A percentile compares a stretch with the other conserved stretches of the same genome.
These are phyloP conservation scores for Tiliqua scincoides DNA, from an alignment of 2,113 vertebrate genomes.

Conservation along the genomic window DNA sequence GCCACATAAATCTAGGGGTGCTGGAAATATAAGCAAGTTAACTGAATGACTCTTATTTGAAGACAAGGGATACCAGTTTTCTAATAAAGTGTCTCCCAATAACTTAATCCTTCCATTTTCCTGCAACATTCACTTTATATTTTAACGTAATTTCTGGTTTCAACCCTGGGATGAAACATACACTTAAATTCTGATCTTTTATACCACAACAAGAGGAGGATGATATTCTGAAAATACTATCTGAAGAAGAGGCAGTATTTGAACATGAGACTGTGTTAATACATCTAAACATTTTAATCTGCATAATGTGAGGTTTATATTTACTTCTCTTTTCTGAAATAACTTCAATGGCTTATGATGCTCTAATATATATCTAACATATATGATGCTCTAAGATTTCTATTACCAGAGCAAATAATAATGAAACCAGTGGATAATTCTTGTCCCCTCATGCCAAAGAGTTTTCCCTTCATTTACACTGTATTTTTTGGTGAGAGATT, in stretches of 20 bases:
- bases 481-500: neutral
- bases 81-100: neutral
- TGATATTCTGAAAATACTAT: neutral
- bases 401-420: neutral
- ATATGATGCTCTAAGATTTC: no score
- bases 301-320: no score
- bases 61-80: neutral
- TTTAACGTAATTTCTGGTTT: neutral
- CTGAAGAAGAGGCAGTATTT: neutral
- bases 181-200: neutral
- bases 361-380: neutral
- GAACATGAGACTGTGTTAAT: neutral
- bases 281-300: neutral
- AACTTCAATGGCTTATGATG: neutral
- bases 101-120: neutral
- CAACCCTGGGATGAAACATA: neutral
- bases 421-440: neutral
- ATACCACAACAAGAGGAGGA: neutral
- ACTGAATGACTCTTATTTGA: neutral
- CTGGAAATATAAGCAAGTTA: neutral
- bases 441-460: neutral
- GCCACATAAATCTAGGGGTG: neutral
- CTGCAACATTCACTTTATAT: neutral
- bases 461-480: neutral
- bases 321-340: neutral